phyloP scores from a whole-genome alignment of 2,113 vertebrate genomes.

The Micronisus gabar region DNA sequence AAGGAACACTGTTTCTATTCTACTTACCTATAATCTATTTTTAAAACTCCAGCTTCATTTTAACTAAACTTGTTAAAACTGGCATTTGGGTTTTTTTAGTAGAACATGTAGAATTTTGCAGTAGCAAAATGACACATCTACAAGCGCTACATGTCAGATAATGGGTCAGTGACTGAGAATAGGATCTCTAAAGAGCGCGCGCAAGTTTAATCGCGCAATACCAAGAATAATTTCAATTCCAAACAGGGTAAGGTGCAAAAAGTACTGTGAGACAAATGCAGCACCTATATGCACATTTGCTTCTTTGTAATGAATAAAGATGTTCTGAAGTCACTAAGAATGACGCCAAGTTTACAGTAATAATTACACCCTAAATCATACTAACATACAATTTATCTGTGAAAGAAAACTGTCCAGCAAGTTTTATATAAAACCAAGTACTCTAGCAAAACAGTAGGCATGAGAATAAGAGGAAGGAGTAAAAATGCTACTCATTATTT shows the following conservation, averaged over 20 bases:
- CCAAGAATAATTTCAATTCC: not conserved
- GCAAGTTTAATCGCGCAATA: not conserved
- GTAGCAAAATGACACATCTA: conserved; percentile 10
- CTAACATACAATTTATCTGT: not conserved
- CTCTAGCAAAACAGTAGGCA: not conserved
- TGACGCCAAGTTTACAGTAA: not conserved
- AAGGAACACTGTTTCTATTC: not conserved
- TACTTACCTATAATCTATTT: not conserved
- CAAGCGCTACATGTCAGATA: not conserved
- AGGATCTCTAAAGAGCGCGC: not conserved
- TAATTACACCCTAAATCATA: not conserved
- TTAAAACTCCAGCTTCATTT: not conserved
- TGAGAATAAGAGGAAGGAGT: not conserved
- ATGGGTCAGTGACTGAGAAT: not conserved
- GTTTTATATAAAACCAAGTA: not conserved
- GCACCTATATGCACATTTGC: not conserved
- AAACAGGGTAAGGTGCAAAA: not conserved
- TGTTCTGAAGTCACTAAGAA: not conserved
- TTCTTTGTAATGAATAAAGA: not conserved
- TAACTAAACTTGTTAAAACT: not conserved
- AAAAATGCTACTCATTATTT: not conserved
- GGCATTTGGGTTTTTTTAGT: not conserved
- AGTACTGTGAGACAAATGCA: not conserved
- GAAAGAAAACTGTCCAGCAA: not conserved
- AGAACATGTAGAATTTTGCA: not conserved